phyloP scores from a whole-genome alignment of 92 coral and sea anemone species.

The Parazoanthus swiftii region DNA sequence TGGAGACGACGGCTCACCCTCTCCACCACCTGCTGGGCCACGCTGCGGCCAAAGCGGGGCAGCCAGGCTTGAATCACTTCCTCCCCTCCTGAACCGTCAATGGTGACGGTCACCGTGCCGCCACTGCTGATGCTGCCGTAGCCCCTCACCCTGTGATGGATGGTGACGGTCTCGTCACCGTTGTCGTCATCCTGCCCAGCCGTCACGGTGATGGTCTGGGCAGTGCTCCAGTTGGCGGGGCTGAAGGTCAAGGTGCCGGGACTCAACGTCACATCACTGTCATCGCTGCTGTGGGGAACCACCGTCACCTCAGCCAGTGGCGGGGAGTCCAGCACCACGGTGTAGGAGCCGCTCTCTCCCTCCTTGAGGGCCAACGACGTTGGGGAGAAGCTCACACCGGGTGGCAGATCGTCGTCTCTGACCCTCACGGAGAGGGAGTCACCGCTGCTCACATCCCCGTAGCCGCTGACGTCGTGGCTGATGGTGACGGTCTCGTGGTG shows the following conservation, averaged over 20 bases:
- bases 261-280: conserved; percentile 14
- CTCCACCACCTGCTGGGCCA: too few species aligned
- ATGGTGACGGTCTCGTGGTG: conserved; percentile 16
- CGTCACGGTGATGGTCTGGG: conserved; percentile 17
- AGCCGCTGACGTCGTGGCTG: neutral
- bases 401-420: conserved; percentile 16
- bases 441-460: conserved; percentile 14
- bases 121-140: too few species aligned
- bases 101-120: too few species aligned
- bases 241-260: conserved; percentile 17
- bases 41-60: too few species aligned
- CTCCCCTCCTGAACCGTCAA: too few species aligned
- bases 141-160: neutral
- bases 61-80: too few species aligned
- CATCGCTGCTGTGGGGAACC: conserved; percentile 11
- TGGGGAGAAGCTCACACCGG: conserved; percentile 17
- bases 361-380: conserved; percentile 16
- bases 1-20: too few species aligned
- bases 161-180: conserved; percentile 10
- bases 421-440: conserved; percentile 17
- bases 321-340: conserved; percentile 15
- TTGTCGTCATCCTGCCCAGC: conserved; percentile 16
- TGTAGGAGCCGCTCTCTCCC: conserved; percentile 17
- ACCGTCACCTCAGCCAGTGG: conserved; percentile 17
- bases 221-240: conserved; percentile 17